Conservation (phyloP, 2,797 vertebrate genomes). For the Onychomys torridus region DNA sequence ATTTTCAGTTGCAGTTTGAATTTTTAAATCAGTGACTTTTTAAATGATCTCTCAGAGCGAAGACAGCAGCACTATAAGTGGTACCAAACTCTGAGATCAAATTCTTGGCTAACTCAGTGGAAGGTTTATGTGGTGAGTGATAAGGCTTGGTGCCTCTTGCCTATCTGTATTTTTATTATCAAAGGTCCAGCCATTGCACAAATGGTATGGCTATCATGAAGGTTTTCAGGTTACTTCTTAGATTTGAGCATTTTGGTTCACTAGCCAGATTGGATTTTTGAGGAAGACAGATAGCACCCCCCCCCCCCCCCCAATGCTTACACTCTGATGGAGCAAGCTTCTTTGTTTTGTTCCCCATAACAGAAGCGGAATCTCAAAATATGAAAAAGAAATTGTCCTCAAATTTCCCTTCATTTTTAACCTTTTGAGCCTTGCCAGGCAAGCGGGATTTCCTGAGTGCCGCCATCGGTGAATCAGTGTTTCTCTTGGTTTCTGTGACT, state of each 20-base stretch:
- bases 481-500: neutral
- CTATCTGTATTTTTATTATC: neutral
- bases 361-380: neutral
- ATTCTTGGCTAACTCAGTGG: neutral
- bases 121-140: neutral
- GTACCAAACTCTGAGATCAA: neutral
- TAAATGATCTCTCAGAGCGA: neutral
- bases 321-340: neutral
- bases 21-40: neutral
- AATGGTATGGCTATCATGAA: neutral
- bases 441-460: neutral
- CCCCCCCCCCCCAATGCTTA: neutral
- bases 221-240: slow-evolving; percentile 28
- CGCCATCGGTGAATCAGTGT: neutral
- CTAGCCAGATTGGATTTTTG: neutral
- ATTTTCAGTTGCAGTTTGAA: neutral
- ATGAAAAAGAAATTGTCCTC: neutral
- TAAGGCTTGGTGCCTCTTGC: neutral
- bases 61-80: neutral
- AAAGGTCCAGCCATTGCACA: neutral
- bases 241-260: slow-evolving; percentile 46
- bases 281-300: neutral
- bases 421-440: slow-evolving; percentile 28
- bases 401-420: neutral
- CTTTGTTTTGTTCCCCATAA: neutral